Conservation (phyloP, 2,888 invertebrate genomes). For the Plusia festucae region DNA sequence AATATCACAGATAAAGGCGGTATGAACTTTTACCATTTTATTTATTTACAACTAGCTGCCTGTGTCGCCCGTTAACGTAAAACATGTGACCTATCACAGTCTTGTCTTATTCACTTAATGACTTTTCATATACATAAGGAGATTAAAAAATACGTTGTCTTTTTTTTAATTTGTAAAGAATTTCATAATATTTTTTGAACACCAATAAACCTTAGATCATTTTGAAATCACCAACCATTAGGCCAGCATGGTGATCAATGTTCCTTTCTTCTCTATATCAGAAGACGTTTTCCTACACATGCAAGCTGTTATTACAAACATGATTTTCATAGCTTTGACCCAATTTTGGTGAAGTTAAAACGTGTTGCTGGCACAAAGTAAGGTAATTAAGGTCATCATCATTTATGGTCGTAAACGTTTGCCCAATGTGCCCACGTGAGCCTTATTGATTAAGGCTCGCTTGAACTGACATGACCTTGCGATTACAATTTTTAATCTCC, state of each 20-base stretch:
- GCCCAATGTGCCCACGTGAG: constrained; percentile 2
- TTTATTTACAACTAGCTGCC: too few species aligned
- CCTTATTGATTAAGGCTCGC: not conserved
- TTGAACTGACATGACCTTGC: constrained; percentile 3
- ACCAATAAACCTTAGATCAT: too few species aligned
- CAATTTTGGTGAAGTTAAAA: constrained; percentile 29
- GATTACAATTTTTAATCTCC: constrained; percentile 1
- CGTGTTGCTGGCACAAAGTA: constrained; percentile 13
- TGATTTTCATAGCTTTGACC: constrained; percentile 13
- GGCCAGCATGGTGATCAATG: not conserved
- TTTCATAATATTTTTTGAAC: too few species aligned
- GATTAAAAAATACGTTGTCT: too few species aligned
- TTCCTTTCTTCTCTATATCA: not conserved
- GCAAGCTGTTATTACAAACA: constrained; percentile 1
- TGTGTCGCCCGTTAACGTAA: too few species aligned
- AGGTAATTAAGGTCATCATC: constrained; percentile 8
- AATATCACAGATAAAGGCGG: too few species aligned
- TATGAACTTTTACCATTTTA: too few species aligned
- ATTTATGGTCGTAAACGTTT: constrained; percentile 7
- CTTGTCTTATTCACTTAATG: too few species aligned
- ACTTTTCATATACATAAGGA: too few species aligned
- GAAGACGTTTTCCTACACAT: constrained; percentile 1
- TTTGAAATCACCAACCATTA: too few species aligned
- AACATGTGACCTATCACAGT: too few species aligned
- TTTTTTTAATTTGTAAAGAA: too few species aligned